Evolutionary conservation across 2,888 invertebrate species (phyloP).

Genomic region (Nephrotoma appendiculata): DNA sequence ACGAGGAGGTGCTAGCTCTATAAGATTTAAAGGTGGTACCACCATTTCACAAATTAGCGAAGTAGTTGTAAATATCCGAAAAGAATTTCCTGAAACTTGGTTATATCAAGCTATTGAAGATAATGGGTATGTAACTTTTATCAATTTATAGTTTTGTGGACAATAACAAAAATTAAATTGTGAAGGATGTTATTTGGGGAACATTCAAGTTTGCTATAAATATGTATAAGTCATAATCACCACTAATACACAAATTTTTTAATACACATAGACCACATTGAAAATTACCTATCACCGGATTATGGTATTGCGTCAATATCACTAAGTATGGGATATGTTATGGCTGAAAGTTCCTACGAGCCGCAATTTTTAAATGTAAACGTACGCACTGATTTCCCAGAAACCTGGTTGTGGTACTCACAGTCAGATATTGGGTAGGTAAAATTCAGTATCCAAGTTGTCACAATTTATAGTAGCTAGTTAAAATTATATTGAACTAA

Average conservation of each 20-base stretch:
- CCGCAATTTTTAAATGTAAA: not conserved
- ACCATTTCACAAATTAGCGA: not conserved
- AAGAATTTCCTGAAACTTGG: not conserved
- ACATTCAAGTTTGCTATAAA: no score
- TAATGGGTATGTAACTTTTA: not conserved
- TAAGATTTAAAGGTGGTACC: not conserved
- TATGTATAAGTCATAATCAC: no score
- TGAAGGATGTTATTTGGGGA: not conserved
- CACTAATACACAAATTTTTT: no score
- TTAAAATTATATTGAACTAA: no score
- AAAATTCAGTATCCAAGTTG: not conserved
- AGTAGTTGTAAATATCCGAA: not conserved
- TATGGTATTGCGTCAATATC: no score
- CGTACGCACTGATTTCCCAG: conserved; percentile 20
- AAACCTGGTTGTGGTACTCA: conserved; percentile 9
- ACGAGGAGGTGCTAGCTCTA: not conserved
- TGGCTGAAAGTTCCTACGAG: not conserved
- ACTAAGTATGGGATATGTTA: no score
- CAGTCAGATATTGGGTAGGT: not conserved
- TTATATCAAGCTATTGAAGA: not conserved
- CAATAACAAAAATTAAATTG: not conserved
- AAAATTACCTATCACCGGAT: no score
- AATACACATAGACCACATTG: no score
- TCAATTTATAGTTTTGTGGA: not conserved
- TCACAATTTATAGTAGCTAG: no score